phyloP scores from a whole-genome alignment of 2,888 invertebrate genomes.

The Lumbricus terrestris region DNA sequence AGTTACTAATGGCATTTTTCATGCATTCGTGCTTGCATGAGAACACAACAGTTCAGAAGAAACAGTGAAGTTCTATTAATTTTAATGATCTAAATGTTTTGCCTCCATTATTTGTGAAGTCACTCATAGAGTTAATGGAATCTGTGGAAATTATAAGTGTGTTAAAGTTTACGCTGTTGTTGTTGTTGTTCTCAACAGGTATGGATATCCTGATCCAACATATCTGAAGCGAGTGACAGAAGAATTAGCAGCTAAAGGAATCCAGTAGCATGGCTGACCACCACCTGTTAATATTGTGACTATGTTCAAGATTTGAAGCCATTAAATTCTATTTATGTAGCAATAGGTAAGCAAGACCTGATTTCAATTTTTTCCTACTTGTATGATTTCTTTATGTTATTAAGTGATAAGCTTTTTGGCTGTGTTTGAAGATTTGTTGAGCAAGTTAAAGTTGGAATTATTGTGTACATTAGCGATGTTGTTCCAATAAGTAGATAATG shows the following conservation, averaged over 20 bases:
- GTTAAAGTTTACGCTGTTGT: not conserved
- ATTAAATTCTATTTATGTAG: not conserved
- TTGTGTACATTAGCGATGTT: not conserved
- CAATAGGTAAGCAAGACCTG: not conserved
- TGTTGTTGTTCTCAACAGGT: constrained; percentile 39
- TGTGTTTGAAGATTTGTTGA: not conserved
- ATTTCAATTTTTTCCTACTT: not conserved
- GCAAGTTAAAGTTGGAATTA: not conserved
- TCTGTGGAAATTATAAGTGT: not conserved
- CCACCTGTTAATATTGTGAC: not conserved
- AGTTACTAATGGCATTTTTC: no score
- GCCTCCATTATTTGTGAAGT: no score
- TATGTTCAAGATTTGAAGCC: not conserved
- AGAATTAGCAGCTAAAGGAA: constrained; percentile 48
- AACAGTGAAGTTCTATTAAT: no score
- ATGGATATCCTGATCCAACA: constrained; percentile 49
- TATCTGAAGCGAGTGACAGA: constrained; percentile 47
- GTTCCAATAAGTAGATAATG: not conserved
- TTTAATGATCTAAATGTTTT: no score
- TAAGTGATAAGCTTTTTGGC: not conserved
- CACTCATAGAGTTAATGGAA: not conserved
- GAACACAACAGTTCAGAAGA: no score
- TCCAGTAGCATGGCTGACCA: constrained; percentile 24
- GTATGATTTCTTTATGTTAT: not conserved
- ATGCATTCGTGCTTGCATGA: no score